Evolutionary conservation across 2,888 invertebrate species (phyloP), one percentile per base, ranked within the genome.

Genomic region (Polyploca ridens): DNA sequence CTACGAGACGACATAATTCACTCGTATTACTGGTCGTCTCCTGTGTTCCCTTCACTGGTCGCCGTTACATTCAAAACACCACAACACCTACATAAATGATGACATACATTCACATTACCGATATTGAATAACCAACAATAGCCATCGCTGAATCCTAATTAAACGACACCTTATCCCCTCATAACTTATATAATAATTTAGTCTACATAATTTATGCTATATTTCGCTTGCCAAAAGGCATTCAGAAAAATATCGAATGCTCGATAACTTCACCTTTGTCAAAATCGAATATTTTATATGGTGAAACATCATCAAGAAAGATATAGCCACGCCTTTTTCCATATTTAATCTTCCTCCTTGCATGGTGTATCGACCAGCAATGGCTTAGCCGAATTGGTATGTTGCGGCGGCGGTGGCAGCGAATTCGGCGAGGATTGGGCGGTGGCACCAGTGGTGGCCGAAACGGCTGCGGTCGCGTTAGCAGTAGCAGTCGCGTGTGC

Each of bases 111-210:
- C 86, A 88, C 83, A 83, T 88, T 86, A 89, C 87, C 88, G 76
- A 88, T 86, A 88, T 83, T 86, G 79, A 86, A 85, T 87, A 87
- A 87, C 86, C 88, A 89, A 90, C 93, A 88, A 87, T 91, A 88
- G 81, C 93, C 91, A 84, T 90, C 90, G 81, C 87, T 85, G 83
- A 86, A 85, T 80, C 81, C 81, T 87, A 85, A 87, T 70, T 89
- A 88, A 83, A 88, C 90, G 82, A 88, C 86, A 86, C 88, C 90
- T 86, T 85, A 88, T 91, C 90, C 93, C 93, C 89, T 85, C 88
- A 80, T 87, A 88, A 82, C 84, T 87, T 90, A 91, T 58, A 73
- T 84, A 82, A 83, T 79, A 81, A 77, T 77, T 85, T 86, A 89
- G 68, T 69, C 88, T 87, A 90, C 77, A 84, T 89, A 88, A 86